These are phyloP conservation scores for Xestoiulus laeticollis DNA, from an alignment of 2,888 invertebrate genomes.

Conservation along the genomic window DNA sequence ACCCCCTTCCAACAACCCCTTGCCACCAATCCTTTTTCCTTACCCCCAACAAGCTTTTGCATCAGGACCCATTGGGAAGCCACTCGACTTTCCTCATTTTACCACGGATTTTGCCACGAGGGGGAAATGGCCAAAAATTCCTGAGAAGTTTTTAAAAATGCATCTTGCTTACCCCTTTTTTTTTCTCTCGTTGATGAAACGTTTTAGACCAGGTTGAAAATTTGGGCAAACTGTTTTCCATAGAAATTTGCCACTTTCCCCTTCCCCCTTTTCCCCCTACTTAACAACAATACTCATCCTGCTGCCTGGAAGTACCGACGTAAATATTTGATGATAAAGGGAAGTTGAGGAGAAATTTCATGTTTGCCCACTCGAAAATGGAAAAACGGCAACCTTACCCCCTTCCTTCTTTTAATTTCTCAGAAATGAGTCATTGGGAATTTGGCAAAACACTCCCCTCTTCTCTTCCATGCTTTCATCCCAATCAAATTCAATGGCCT, in stretches of 20 bases:
- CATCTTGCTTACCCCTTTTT: conserved; percentile 8
- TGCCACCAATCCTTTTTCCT: conserved; percentile 10
- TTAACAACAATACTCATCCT: conserved; percentile 37
- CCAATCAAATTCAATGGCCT: not conserved
- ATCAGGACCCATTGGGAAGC: conserved; percentile 29
- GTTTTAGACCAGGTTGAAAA: not conserved
- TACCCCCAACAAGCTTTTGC: conserved; percentile 27
- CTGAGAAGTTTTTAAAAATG: not conserved
- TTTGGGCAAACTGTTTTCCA: conserved; percentile 36
- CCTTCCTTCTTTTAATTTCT: conserved; percentile 32
- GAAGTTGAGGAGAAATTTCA: not conserved
- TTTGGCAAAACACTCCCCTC: not conserved
- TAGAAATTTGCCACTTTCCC: conserved; percentile 28
- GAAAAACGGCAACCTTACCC: conserved; percentile 31
- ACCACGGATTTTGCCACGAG: not conserved
- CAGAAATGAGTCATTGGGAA: conserved; percentile 20
- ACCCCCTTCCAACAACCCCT: conserved; percentile 8
- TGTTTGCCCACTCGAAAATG: not conserved
- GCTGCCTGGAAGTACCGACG: conserved; percentile 27
- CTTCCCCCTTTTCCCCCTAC: not conserved
- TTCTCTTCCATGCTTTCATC: not conserved
- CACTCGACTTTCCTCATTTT: conserved; percentile 10
- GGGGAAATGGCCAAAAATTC: conserved; percentile 10
- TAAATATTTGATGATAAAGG: conserved; percentile 15
- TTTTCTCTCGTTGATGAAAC: not conserved